Evolutionary conservation across 2,797 vertebrate species (phyloP).

Genomic region (Propithecus deckenii): DNA sequence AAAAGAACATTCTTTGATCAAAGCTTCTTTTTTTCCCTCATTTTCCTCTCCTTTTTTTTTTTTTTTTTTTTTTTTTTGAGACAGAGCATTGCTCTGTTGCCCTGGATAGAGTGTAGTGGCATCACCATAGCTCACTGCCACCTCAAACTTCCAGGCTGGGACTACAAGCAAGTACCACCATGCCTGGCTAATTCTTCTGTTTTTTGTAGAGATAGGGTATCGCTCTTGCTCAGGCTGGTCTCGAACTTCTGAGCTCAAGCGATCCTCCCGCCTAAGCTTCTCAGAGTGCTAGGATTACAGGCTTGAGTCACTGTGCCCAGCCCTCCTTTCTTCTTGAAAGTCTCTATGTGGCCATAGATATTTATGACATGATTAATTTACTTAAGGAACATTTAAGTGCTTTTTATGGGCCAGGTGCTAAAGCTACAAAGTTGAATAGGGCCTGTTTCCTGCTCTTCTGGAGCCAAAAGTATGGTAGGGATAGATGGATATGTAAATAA

Average conservation of each 20-base stretch:
- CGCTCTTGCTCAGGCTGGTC: no score
- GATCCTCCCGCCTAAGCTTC: no score
- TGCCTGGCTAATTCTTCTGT: no score
- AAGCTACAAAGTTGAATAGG: neutral
- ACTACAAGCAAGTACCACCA: no score
- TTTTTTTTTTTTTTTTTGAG: neutral
- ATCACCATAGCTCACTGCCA: no score
- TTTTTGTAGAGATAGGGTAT: no score
- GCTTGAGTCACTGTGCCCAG: no score
- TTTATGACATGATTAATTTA: neutral
- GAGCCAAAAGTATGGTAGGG: neutral
- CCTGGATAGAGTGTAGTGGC: no score
- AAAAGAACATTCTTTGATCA: neutral
- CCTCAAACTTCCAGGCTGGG: no score
- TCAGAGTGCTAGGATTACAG: no score
- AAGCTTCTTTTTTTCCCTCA: neutral
- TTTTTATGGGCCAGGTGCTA: neutral
- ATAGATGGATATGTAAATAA: neutral
- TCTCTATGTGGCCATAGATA: neutral
- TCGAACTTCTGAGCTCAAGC: no score
- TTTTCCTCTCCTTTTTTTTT: neutral
- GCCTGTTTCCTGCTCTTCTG: neutral
- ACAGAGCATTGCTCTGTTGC: no score
- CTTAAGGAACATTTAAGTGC: neutral
- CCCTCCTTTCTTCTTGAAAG: conserved; percentile 14